Base-by-base conservation (phyloP, 1,140 invertebrate species). In the Hylaeus volcanicus region DNA sequence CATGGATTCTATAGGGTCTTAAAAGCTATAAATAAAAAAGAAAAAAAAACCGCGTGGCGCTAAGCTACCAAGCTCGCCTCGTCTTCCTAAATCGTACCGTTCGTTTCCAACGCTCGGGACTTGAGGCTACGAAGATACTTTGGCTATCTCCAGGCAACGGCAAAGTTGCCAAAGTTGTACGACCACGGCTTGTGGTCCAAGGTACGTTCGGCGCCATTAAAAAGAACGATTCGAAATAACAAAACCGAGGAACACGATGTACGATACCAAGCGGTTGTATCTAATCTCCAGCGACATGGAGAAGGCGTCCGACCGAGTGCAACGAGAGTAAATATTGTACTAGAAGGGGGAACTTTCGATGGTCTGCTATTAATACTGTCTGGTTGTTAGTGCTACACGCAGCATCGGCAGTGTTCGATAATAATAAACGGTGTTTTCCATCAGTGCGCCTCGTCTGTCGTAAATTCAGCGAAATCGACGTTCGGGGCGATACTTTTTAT, bases 341-440 rank as follows among this genome's bases (percentile, higher is more conserved):
- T 70, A 74, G 61, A 76, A 80, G 76, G 84, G 81, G 69, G 84
- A 83, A 86, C 76, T 70, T 86, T 86, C 76, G 80, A 80, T 76
- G 63, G 70, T 69, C 56, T 65, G 72, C 71, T 86, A 86, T 86
- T 80, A 80, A 86, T 80, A 80, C 41, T 74, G 66, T 74, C 68
- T 51, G 39, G 79, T 74, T 60, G 77, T 78, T 78, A 78, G 78
- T 82, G 41, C 58, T 55, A 86, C 66, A 69, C 69, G 72, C 72
- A 85, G 78, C 60, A 63, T 66, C 70, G 51, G 41, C 39, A 58
- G 63, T 66, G 70, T 43, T 64, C 61, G 39, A 64, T 69, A 58
- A 81, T 79, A 85, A 86, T 69, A 58, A 86, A 78, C 48, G 43
- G 43, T 72, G 83, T 51, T 80, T 65, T 74, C 60, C 37, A 75